Evolutionary conservation across 2,888 invertebrate genomes (phyloP).

Genomic region (Anaspis maculata): DNA sequence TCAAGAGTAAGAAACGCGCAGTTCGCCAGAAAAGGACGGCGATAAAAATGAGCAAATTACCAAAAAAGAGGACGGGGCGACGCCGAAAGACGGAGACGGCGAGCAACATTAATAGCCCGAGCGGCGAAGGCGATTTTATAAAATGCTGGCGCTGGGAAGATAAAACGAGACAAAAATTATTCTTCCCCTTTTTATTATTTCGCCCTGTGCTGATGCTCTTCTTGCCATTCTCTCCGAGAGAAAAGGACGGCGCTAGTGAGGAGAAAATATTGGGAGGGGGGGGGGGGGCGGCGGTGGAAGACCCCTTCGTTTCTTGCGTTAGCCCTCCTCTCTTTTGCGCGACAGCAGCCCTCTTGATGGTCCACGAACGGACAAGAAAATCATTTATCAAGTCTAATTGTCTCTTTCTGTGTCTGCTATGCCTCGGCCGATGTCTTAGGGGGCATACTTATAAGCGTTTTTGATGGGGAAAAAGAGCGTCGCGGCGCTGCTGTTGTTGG

Average conservation of each 20-base stretch:
- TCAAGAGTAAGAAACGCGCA: no score
- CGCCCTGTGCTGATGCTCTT: slow-evolving; percentile 5
- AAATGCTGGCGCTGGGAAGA: slow-evolving; percentile 37
- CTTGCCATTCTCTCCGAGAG: neutral
- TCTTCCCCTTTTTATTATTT: slow-evolving; percentile 34
- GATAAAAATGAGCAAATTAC: no score
- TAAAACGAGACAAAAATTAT: slow-evolving; percentile 40
- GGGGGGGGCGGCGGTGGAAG: neutral
- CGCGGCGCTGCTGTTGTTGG: no score
- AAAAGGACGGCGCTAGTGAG: neutral
- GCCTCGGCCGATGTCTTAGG: no score
- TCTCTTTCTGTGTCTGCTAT: slow-evolving; percentile 34
- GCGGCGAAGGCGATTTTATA: slow-evolving; percentile 37
- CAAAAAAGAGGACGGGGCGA: no score
- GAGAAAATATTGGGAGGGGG: neutral
- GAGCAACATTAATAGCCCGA: slow-evolving; percentile 29
- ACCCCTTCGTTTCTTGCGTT: slow-evolving; percentile 15
- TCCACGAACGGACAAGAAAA: slow-evolving; percentile 29
- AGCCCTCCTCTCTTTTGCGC: slow-evolving; percentile 8
- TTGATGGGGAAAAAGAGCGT: no score
- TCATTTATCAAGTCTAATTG: slow-evolving; percentile 40
- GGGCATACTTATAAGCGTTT: no score
- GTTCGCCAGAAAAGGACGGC: no score
- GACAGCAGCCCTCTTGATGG: slow-evolving; percentile 3
- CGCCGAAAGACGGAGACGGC: no score